Evolutionary conservation across 2,888 invertebrate genomes (phyloP), one percentile per base, ranked within the genome.

Genomic region (Drosophila diplacantha): DNA sequence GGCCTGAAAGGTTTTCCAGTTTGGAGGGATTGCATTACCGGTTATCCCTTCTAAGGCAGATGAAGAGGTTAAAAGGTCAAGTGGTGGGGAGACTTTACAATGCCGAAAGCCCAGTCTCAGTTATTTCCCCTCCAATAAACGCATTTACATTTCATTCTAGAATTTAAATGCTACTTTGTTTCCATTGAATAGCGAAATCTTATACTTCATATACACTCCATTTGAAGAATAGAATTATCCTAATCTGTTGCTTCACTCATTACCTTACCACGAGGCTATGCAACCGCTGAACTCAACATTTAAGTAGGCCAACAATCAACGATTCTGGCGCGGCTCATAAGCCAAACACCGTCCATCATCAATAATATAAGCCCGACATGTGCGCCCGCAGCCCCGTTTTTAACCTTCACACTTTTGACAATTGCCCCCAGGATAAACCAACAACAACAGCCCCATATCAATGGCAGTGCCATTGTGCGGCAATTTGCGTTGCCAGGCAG

Each of bases 351-450:
- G 68, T 62, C 37, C 44, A 69, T 63, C 58, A 69, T 50, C 24
- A 57, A 50, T 22, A 39, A 24, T 29, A 24, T 18, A n/a, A 14
- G 9, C 37, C 18, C 44, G n/a, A 31, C 44, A 44, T 50, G n/a
- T 56, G 49, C 38, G 64, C 38, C 9, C 39, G 11, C 49, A 46
- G 61, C 53, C 14, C 57, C 54, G 44, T 54, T 60, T 69, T 72
- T 73, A 74, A 77, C 64, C 73, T 78, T 73, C 60, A 69, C 66
- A 78, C 62, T 64, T 60, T 64, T 51, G 51, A 53, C 74, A 70
- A 67, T 75, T 73, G 63, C 54, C 58, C 58, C 37, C 39, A 43
- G 39, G 44, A 31, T 46, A 31, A 46, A 20, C 14, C 18, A 37
- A 29, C 37, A 20, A 16, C 29, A 52, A 52, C 20, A 16, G 18